A percentile compares a stretch with the other conserved stretches of the same genome.
These are phyloP conservation scores for Nipponia nippon DNA, from an alignment of 2,113 vertebrate species.

Conservation along the genomic window DNA sequence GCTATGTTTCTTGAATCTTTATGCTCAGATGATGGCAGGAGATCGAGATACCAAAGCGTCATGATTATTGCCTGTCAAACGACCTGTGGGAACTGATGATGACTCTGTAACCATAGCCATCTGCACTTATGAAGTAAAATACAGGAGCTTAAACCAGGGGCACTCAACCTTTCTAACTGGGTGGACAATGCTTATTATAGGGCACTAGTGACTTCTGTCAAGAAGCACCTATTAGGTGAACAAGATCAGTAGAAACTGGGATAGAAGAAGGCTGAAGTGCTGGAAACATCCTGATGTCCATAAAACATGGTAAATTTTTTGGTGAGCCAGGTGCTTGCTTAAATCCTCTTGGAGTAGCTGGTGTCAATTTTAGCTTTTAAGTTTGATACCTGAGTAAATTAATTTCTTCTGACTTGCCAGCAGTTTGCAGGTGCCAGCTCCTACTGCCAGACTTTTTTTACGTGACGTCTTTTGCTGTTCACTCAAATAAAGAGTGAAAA, in stretches of 20 bases:
- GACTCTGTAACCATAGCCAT: background rate
- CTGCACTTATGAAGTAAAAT: background rate
- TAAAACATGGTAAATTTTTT: background rate
- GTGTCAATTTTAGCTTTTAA: background rate
- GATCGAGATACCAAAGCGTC: background rate
- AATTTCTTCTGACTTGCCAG: background rate
- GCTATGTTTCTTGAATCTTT: background rate
- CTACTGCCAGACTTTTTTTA: background rate
- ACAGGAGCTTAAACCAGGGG: background rate
- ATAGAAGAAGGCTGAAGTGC: background rate
- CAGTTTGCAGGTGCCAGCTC: background rate
- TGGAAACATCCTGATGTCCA: background rate
- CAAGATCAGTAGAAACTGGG: background rate
- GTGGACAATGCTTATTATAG: background rate
- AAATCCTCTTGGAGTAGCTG: background rate
- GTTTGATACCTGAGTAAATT: background rate
- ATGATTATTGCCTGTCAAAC: background rate
- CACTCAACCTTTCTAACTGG: background rate
- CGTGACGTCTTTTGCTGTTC: background rate
- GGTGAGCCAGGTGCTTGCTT: background rate
- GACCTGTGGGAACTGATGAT: background rate
- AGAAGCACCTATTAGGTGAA: background rate
- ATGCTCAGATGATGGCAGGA: background rate
- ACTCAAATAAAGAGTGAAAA: background rate
- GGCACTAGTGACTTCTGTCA: background rate